phyloP scores from a whole-genome alignment of 2,888 invertebrate species.

The Xylota sylvarum region DNA sequence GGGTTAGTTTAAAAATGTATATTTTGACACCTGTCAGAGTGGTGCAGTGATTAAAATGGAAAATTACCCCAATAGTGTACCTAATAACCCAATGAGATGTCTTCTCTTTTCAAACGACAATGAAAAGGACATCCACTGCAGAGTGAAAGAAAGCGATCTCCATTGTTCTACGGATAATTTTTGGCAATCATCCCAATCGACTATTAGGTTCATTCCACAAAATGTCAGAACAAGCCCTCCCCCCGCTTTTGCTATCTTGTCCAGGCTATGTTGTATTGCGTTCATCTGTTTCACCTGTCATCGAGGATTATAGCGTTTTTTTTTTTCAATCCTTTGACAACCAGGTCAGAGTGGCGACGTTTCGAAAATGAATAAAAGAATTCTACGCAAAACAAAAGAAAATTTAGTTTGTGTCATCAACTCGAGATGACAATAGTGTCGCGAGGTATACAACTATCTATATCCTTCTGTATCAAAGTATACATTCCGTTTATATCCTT shows the following conservation, averaged over 20 bases:
- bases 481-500: conserved; percentile 6
- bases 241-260: not conserved
- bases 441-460: conserved; percentile 13
- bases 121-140: not conserved
- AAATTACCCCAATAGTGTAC: conserved; percentile 21
- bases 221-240: conserved; percentile 33
- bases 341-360: conserved; percentile 70
- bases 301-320: conserved; percentile 60
- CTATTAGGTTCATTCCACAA: conserved; percentile 42
- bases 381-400: conserved; percentile 47
- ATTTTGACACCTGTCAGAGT: conserved; percentile 53
- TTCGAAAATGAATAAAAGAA: conserved; percentile 36
- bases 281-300: conserved; percentile 68
- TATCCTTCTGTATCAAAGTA: not conserved
- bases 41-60: conserved; percentile 43
- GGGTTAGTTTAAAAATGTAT: not conserved
- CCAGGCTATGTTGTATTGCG: conserved; percentile 6
- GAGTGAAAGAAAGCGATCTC: conserved; percentile 21
- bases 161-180: conserved; percentile 59
- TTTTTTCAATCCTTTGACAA: conserved; percentile 32
- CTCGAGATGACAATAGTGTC: conserved; percentile 28
- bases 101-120: not conserved
- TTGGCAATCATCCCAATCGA: conserved; percentile 75
- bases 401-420: conserved; percentile 29
- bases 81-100: conserved; percentile 51